Evolutionary conservation across 2,888 invertebrate species (phyloP).

Genomic region (Drosophila melanosoma): DNA sequence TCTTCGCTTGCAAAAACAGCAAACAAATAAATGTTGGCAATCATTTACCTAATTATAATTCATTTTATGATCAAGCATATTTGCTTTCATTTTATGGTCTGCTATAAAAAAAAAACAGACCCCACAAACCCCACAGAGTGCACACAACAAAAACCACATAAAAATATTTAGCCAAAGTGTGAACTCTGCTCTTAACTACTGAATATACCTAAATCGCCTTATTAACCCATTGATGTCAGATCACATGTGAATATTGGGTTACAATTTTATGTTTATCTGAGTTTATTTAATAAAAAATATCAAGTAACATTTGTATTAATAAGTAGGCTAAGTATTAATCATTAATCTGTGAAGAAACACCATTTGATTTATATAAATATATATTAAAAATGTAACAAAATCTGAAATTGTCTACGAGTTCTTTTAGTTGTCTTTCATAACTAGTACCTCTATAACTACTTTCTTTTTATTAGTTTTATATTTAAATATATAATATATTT

Average conservation of each 20-base stretch:
- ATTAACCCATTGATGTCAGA: conserved; percentile 28
- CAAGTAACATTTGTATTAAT: neutral
- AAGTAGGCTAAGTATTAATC: neutral
- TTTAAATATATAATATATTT: too few species aligned
- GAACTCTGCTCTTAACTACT: neutral
- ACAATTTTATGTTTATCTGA: neutral
- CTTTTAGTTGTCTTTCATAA: neutral
- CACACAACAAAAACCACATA: neutral
- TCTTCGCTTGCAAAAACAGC: conserved; percentile 16
- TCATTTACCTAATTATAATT: conserved; percentile 68
- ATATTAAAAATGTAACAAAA: neutral
- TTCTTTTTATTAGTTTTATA: neutral
- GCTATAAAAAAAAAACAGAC: conserved; percentile 14
- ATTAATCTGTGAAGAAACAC: neutral
- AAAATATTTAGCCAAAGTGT: neutral
- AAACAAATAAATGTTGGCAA: conserved; percentile 63
- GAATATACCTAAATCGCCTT: neutral
- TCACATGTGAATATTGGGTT: neutral
- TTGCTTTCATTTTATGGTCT: conserved; percentile 47
- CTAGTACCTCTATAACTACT: neutral
- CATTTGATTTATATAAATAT: neutral
- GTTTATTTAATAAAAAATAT: neutral
- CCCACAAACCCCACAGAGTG: neutral
- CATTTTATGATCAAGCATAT: conserved; percentile 58
- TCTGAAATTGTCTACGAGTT: neutral